Percentiles rank a stretch among this genome's conserved stretches.
phyloP scores from a whole-genome alignment of 1,140 invertebrate species.

The Apis laboriosa region DNA sequence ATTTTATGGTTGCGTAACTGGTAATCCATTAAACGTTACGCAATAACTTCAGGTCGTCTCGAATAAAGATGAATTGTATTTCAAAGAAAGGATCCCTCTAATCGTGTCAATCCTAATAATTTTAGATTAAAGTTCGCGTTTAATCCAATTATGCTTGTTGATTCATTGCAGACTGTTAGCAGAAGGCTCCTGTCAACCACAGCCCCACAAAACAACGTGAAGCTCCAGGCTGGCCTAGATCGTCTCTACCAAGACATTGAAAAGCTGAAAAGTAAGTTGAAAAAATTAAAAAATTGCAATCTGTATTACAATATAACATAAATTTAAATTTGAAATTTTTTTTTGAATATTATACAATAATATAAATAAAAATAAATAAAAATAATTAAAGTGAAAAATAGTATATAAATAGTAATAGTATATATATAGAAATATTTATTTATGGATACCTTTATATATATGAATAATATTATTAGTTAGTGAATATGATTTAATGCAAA shows the following conservation, averaged over 20 bases:
- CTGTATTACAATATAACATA: background rate
- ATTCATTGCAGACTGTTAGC: constrained; percentile 72
- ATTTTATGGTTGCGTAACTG: constrained; percentile 26
- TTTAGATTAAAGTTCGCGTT: constrained; percentile 44
- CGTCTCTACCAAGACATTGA: constrained; percentile 83
- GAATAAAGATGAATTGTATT: constrained; percentile 44
- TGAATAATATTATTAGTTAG: too few relatives aligned
- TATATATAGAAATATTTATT: too few relatives aligned
- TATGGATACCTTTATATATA: too few relatives aligned
- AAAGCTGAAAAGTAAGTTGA: constrained; percentile 82
- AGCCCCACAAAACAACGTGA: constrained; percentile 74
- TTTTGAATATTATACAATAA: background rate
- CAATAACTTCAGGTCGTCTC: background rate
- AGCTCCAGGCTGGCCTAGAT: constrained; percentile 81
- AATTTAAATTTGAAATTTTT: background rate
- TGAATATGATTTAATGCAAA: too few relatives aligned
- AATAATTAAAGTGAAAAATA: too few relatives aligned
- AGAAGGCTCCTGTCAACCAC: constrained; percentile 70
- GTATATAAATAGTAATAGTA: too few relatives aligned
- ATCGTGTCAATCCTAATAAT: constrained; percentile 49
- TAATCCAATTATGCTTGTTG: constrained; percentile 52
- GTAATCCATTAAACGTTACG: constrained; percentile 26
- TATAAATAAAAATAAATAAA: too few relatives aligned
- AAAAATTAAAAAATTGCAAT: background rate
- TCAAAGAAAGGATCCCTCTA: constrained; percentile 42